These are phyloP conservation scores for Falcunculus frontatus DNA, from an alignment of 2,113 vertebrate species.

Conservation along the genomic window DNA sequence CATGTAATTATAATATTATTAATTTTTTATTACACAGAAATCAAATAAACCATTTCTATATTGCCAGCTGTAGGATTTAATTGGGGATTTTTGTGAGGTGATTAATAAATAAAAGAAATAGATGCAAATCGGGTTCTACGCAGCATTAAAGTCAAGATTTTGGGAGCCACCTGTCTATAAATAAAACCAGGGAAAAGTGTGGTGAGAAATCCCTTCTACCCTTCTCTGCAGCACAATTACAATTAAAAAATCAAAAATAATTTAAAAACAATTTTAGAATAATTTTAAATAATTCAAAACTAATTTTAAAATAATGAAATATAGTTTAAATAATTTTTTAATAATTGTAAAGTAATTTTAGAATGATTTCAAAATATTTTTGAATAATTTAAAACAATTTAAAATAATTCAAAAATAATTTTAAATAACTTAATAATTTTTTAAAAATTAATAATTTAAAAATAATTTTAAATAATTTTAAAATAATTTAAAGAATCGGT, in stretches of 20 bases:
- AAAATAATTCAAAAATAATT: too few species aligned
- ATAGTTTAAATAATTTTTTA: too few species aligned
- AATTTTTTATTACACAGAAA: not conserved
- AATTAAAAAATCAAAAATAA: not conserved
- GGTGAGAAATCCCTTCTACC: not conserved
- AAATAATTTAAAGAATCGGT: accelerated
- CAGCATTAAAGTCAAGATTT: not conserved
- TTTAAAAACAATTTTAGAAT: not conserved
- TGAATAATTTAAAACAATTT: too few species aligned
- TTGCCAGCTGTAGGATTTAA: not conserved
- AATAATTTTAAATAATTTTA: too few species aligned
- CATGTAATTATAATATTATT: not conserved
- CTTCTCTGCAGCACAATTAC: too few species aligned
- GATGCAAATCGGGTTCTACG: not conserved
- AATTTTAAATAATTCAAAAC: not conserved
- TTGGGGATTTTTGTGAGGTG: not conserved
- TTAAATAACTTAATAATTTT: too few species aligned
- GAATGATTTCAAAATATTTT: too few species aligned
- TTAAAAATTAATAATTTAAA: too few species aligned
- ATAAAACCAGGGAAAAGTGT: not conserved
- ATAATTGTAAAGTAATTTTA: too few species aligned
- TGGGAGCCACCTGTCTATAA: not conserved
- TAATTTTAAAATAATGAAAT: not conserved
- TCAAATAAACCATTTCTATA: not conserved
- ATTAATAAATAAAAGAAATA: not conserved